These are phyloP conservation scores for Apodemia zela DNA, from an alignment of 2,888 invertebrate genomes.

Conservation along the genomic window DNA sequence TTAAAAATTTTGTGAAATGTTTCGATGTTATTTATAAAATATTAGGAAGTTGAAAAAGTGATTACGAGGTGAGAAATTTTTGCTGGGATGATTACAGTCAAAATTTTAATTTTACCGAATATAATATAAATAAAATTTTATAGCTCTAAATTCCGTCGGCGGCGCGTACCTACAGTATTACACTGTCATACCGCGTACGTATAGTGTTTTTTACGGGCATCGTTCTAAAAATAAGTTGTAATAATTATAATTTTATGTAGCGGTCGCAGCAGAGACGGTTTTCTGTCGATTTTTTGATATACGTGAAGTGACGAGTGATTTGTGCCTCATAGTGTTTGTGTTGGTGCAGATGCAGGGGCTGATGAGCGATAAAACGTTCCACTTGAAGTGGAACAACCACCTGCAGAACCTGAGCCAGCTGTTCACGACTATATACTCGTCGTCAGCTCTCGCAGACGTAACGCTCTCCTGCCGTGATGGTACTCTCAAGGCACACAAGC, in stretches of 20 bases:
- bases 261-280: conserved; percentile 75
- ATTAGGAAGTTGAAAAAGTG: conserved; percentile 69
- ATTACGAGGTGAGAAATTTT: conserved; percentile 69
- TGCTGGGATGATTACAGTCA: conserved; percentile 54
- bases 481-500: conserved; percentile 84
- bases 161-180: conserved; percentile 78
- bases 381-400: conserved; percentile 87
- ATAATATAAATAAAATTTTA: conserved; percentile 70
- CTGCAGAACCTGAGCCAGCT: conserved; percentile 85
- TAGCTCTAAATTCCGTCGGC: conserved; percentile 76
- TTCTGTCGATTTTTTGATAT: conserved; percentile 68
- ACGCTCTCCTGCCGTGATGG: conserved; percentile 87
- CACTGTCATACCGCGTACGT: conserved; percentile 80
- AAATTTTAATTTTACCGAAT: conserved; percentile 56
- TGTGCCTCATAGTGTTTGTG: conserved; percentile 66
- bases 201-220: conserved; percentile 81
- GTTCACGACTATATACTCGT: conserved; percentile 85
- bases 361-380: conserved; percentile 84
- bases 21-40: conserved; percentile 78
- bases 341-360: conserved; percentile 78
- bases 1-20: conserved; percentile 79
- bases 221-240: conserved; percentile 81
- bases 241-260: conserved; percentile 81
- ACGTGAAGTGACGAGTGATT: conserved; percentile 57
- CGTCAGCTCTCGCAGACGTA: conserved; percentile 85